Percentiles rank a stretch among this genome's conserved stretches.
These are phyloP conservation scores for Drepanosiphum platanoidis DNA, from an alignment of 2,888 invertebrate genomes.

Conservation along the genomic window DNA sequence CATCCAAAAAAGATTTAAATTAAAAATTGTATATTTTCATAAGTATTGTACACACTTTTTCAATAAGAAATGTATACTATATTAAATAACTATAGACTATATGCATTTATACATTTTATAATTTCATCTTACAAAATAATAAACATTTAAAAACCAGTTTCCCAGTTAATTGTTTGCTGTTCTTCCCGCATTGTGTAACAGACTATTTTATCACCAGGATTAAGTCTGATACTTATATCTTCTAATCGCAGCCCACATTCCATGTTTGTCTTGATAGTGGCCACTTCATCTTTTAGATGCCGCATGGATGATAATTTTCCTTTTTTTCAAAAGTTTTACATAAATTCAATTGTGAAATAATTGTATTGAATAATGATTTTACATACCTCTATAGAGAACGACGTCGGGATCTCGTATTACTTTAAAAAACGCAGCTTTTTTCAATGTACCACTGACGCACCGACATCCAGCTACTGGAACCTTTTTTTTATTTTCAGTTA, in stretches of 20 bases:
- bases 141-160: slow-evolving; percentile 70
- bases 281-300: slow-evolving; percentile 89
- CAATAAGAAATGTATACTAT: background rate
- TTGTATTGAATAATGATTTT: background rate
- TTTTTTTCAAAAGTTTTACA: slow-evolving; percentile 66
- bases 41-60: background rate
- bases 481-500: slow-evolving; percentile 82
- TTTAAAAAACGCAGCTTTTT: slow-evolving; percentile 75
- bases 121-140: background rate
- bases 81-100: slow-evolving; percentile 6
- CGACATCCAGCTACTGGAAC: slow-evolving; percentile 89
- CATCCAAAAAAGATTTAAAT: background rate
- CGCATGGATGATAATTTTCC: slow-evolving; percentile 83
- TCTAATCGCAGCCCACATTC: slow-evolving; percentile 89
- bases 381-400: slow-evolving; percentile 58
- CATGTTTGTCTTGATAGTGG: slow-evolving; percentile 80
- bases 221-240: slow-evolving; percentile 73
- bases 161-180: slow-evolving; percentile 79
- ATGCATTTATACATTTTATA: background rate
- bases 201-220: slow-evolving; percentile 80
- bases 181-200: slow-evolving; percentile 79
- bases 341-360: slow-evolving; percentile 16
- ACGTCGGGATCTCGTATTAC: slow-evolving; percentile 73
- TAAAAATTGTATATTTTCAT: slow-evolving; percentile 6
- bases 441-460: slow-evolving; percentile 81